Evolutionary conservation across 2,113 vertebrate species (phyloP).

Genomic region (Anseranas semipalmata): DNA sequence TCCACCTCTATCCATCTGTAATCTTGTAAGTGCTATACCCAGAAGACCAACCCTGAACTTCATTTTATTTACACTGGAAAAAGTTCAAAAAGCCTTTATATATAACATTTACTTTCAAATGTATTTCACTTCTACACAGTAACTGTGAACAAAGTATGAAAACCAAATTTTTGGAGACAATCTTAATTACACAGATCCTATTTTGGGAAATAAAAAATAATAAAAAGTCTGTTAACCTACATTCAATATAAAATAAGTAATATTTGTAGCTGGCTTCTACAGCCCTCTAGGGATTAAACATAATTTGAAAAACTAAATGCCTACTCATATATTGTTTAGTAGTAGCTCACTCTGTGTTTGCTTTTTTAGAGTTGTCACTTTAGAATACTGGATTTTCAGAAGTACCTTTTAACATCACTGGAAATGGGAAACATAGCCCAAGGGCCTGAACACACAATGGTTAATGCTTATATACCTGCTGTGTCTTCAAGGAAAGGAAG

Average conservation of each 20-base stretch:
- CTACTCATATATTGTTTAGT: conserved; percentile 31
- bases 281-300: background rate
- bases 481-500: conserved; percentile 12
- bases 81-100: background rate
- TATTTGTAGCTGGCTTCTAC: background rate
- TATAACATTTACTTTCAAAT: background rate
- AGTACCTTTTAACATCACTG: conserved; percentile 19
- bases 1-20: background rate
- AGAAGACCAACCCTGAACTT: background rate
- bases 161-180: background rate
- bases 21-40: background rate
- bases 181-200: background rate
- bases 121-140: background rate
- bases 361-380: background rate
- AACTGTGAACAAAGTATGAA: background rate
- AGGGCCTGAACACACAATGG: background rate
- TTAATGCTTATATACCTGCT: background rate
- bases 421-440: background rate
- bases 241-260: background rate
- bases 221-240: background rate
- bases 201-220: background rate
- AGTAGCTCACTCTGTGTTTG: background rate
- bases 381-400: conserved; percentile 13
- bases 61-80: background rate
- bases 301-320: conserved; percentile 41